Evolutionary conservation across 2,113 vertebrate species (phyloP), one percentile per base, ranked within the genome.

Genomic region (Myanophis thanlyinensis): DNA sequence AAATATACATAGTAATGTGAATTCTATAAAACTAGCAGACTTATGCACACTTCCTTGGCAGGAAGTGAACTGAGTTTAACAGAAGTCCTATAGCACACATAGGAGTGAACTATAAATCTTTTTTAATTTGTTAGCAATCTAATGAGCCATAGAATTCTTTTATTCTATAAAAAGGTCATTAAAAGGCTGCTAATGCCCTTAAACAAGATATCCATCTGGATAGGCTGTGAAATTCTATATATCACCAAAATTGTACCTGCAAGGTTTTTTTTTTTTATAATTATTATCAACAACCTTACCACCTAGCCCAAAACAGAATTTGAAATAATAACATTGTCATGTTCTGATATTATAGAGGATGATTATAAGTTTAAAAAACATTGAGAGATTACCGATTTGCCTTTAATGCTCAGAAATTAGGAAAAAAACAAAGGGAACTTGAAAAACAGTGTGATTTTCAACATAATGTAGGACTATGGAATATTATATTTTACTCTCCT

Each of bases 161-260:
- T 89, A 89, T 56, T 52, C 67, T 56, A 30, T 84, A 56, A 85
- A 56, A 88, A 73, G 67, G 73, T 27, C 48, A 46, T 89, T 85
- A 84, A 92, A 56, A 92, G 51, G 44, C 67, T 85, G 91, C 67
- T 92, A 67, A 53, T 89, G 52, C n/a, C 56, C 56, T 85, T 89
- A 92, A 56, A 89, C 12, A 67, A 92, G 80, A 85, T 46, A 85
- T 46, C 35, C 20, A 48, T 40, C 89, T 30, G 52, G 35, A 54
- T 89, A 73, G 89, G 87, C 51, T 92, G 67, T 85, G 44, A 59
- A 92, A 92, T 85, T 89, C 87, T 85, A 52, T 54, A 54, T 84
- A 89, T 56, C 52, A 56, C 85, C 11, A 92, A 56, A 89, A 11
- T 22, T 48, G 27, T 56, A 89, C 52, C 62, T 85, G 40, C 30